A percentile compares a stretch with the other conserved stretches of the same genome.
Evolutionary conservation across 2,797 vertebrate species (phyloP).

Genomic region (Chaetophractus vellerosus): DNA sequence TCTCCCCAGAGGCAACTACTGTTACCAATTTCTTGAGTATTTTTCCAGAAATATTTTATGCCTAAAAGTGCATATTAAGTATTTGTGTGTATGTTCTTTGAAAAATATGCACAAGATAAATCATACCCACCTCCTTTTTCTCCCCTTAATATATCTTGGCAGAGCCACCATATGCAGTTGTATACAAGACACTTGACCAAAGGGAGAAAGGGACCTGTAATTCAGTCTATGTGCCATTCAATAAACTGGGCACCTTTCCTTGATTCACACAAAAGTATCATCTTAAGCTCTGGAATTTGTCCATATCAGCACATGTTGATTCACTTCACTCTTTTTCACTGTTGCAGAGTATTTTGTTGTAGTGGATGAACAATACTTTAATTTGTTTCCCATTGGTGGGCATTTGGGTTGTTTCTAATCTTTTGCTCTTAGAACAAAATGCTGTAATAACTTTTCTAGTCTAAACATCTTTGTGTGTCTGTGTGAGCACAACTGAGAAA

Average conservation of each 20-base stretch:
- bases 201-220: not conserved
- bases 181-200: not conserved
- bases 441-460: slow-evolving; percentile 24
- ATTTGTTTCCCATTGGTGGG: not conserved
- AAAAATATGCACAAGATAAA: slow-evolving; percentile 33
- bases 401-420: slow-evolving; percentile 28
- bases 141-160: slow-evolving; percentile 15
- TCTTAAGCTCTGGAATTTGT: not conserved
- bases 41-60: slow-evolving; percentile 70
- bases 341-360: not conserved
- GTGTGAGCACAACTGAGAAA: not conserved
- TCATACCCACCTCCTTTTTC: slow-evolving; percentile 28
- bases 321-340: not conserved
- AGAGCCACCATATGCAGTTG: not conserved
- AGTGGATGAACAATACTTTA: not conserved
- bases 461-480: slow-evolving; percentile 56
- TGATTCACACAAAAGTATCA: not conserved
- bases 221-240: not conserved
- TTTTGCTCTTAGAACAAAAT: slow-evolving; percentile 57
- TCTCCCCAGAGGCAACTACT: slow-evolving; percentile 55
- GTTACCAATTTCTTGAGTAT: slow-evolving; percentile 68
- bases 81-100: slow-evolving; percentile 53
- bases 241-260: not conserved
- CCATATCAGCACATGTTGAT: not conserved
- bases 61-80: slow-evolving; percentile 65